These are phyloP conservation scores for Trimorus sp. DNA, from an alignment of 2,888 invertebrate genomes.

Conservation along the genomic window DNA sequence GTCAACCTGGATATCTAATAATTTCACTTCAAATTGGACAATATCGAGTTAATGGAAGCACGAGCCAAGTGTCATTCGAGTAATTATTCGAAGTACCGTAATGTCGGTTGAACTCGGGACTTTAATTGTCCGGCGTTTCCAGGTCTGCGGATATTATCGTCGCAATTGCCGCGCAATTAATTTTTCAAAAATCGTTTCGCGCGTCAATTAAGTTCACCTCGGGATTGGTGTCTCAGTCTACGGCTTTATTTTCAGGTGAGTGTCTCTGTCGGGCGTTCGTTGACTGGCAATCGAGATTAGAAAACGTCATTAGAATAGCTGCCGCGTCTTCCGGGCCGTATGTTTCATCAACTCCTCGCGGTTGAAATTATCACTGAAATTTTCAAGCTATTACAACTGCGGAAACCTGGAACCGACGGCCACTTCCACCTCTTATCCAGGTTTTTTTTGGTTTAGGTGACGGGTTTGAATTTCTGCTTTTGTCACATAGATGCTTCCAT, in stretches of 20 bases:
- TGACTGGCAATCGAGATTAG: slow-evolving; percentile 75
- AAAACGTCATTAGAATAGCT: slow-evolving; percentile 75
- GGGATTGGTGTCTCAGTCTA: slow-evolving; percentile 32
- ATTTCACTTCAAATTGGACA: slow-evolving; percentile 41
- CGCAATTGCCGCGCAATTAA: slow-evolving; percentile 77
- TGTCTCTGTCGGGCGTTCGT: slow-evolving; percentile 2
- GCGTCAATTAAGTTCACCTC: slow-evolving; percentile 69
- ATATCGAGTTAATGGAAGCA: slow-evolving; percentile 52
- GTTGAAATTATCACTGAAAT: slow-evolving; percentile 60
- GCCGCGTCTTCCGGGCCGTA: slow-evolving; percentile 54
- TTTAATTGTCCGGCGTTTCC: slow-evolving; percentile 76
- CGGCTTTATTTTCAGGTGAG: background rate
- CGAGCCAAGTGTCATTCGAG: slow-evolving; percentile 53
- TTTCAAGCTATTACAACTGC: slow-evolving; percentile 36
- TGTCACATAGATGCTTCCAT: too few species aligned
- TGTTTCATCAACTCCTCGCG: slow-evolving; percentile 57
- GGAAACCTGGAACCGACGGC: slow-evolving; percentile 40
- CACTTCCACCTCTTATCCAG: too few species aligned
- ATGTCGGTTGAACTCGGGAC: slow-evolving; percentile 22
- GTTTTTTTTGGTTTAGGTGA: too few species aligned
- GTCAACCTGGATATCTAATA: slow-evolving; percentile 3
- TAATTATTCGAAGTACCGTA: slow-evolving; percentile 54
- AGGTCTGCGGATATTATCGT: slow-evolving; percentile 77
- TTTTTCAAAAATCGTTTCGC: slow-evolving; percentile 70
- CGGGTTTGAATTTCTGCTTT: too few species aligned